phyloP scores from a whole-genome alignment of 2,888 invertebrate genomes.

The Elmis aenea region DNA sequence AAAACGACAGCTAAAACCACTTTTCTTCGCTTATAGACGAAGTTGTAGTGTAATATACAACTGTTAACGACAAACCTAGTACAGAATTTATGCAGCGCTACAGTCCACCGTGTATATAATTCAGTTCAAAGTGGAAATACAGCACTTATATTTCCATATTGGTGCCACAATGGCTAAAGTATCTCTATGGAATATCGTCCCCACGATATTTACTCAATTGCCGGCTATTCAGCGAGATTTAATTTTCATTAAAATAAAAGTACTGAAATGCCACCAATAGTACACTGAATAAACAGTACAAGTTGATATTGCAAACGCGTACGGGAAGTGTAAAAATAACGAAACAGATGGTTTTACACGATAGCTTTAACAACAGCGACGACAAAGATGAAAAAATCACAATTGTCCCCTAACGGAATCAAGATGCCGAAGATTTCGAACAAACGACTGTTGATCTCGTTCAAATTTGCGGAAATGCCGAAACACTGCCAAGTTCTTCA shows the following conservation, averaged over 20 bases:
- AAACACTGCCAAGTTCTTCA: too few relatives aligned
- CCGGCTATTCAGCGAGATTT: conserved; percentile 12
- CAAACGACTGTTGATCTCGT: too few relatives aligned
- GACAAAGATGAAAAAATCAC: conserved; percentile 2
- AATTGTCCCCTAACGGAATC: background rate
- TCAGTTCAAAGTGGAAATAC: conserved; percentile 11
- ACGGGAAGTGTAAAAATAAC: conserved; percentile 12
- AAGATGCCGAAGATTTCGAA: too few relatives aligned
- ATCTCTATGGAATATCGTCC: conserved; percentile 9
- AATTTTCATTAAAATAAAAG: conserved; percentile 22
- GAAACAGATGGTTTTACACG: conserved; percentile 8
- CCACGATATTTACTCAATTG: conserved; percentile 13
- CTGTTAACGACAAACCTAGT: conserved; percentile 3
- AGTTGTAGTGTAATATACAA: conserved; percentile 9
- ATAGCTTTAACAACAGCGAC: conserved; percentile 7
- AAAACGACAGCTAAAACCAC: too few relatives aligned
- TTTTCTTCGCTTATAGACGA: conserved; percentile 6
- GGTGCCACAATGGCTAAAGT: conserved; percentile 11
- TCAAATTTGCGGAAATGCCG: too few relatives aligned
- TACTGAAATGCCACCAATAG: conserved; percentile 17
- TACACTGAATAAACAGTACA: conserved; percentile 15
- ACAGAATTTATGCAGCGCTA: conserved; percentile 9
- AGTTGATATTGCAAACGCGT: conserved; percentile 7
- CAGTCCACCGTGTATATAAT: conserved; percentile 9
- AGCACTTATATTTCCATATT: conserved; percentile 14